Evolutionary conservation across 2,888 invertebrate genomes (phyloP).

Genomic region (Cephus runcator): DNA sequence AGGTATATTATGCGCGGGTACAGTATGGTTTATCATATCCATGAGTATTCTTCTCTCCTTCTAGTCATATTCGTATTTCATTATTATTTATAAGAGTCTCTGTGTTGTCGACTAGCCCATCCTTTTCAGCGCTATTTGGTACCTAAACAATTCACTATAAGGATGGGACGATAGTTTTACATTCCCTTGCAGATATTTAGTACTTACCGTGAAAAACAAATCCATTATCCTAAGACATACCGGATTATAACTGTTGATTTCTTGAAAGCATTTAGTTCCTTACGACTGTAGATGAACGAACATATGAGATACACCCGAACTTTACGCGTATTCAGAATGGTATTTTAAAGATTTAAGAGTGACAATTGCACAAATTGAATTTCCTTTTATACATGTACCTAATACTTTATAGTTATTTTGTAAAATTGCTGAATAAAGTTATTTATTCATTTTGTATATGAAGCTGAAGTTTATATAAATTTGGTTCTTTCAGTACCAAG

Average conservation of each 20-base stretch:
- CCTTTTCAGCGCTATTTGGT: conserved; percentile 24
- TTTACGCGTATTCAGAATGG: background rate
- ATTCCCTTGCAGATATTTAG: background rate
- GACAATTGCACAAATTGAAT: conserved; percentile 4
- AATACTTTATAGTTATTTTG: conserved; percentile 31
- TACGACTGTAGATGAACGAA: background rate
- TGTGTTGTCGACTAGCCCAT: conserved; percentile 22
- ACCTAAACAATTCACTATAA: conserved; percentile 14
- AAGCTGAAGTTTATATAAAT: background rate
- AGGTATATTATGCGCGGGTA: conserved; percentile 19
- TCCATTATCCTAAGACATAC: background rate
- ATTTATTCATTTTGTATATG: conserved; percentile 42
- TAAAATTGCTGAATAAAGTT: conserved; percentile 45
- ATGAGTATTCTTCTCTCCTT: conserved; percentile 41
- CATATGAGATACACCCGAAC: background rate
- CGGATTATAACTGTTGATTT: background rate
- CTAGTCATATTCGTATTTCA: conserved; percentile 52
- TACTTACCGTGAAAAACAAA: background rate
- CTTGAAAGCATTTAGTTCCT: conserved; percentile 3
- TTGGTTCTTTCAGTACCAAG: background rate
- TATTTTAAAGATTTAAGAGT: background rate
- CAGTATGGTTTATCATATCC: conserved; percentile 24
- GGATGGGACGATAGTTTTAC: conserved; percentile 4
- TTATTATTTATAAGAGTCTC: conserved; percentile 48
- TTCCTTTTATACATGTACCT: conserved; percentile 28